phyloP scores from a whole-genome alignment of 2,113 vertebrate species.

The Syrmaticus mikado region DNA sequence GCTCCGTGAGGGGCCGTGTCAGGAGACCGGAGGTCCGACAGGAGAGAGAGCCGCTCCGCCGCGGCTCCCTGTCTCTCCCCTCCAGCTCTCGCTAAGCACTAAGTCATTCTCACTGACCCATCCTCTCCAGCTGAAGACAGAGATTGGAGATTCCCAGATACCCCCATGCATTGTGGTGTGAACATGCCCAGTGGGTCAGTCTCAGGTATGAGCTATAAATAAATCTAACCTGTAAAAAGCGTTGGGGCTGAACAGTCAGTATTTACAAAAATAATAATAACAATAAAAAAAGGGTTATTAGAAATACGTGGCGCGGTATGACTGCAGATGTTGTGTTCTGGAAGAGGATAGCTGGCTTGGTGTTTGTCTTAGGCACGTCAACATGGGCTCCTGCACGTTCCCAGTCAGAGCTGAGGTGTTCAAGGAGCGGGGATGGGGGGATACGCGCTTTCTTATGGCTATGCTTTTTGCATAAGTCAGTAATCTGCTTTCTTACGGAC shows the following conservation, averaged over 20 bases:
- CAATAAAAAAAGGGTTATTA: slow-evolving; percentile 20
- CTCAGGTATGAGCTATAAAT: slow-evolving; percentile 73
- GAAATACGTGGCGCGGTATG: neutral
- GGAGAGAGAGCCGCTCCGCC: slow-evolving; percentile 57
- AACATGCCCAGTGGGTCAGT: slow-evolving; percentile 73
- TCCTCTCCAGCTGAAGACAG: slow-evolving; percentile 72
- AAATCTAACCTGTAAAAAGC: slow-evolving; percentile 71
- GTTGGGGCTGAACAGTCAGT: slow-evolving; percentile 58
- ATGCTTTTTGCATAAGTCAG: neutral
- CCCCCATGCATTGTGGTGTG: slow-evolving; percentile 74
- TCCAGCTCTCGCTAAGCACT: slow-evolving; percentile 62
- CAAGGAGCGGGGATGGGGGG: slow-evolving; percentile 29
- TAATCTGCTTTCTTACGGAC: neutral
- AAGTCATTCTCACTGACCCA: slow-evolving; percentile 71
- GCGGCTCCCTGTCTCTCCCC: slow-evolving; percentile 61
- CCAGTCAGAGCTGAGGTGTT: neutral
- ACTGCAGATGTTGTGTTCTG: slow-evolving; percentile 46
- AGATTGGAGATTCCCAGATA: slow-evolving; percentile 72
- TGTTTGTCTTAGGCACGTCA: slow-evolving; percentile 63
- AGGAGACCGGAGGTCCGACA: slow-evolving; percentile 63
- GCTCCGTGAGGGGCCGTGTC: slow-evolving; percentile 54
- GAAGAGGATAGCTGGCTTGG: slow-evolving; percentile 4
- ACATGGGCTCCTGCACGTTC: slow-evolving; percentile 31
- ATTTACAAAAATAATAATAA: slow-evolving; percentile 3
- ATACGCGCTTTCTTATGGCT: neutral